These are phyloP conservation scores for Rhabdophis nuchalis DNA, from an alignment of 2,797 vertebrate species.

Conservation along the genomic window DNA sequence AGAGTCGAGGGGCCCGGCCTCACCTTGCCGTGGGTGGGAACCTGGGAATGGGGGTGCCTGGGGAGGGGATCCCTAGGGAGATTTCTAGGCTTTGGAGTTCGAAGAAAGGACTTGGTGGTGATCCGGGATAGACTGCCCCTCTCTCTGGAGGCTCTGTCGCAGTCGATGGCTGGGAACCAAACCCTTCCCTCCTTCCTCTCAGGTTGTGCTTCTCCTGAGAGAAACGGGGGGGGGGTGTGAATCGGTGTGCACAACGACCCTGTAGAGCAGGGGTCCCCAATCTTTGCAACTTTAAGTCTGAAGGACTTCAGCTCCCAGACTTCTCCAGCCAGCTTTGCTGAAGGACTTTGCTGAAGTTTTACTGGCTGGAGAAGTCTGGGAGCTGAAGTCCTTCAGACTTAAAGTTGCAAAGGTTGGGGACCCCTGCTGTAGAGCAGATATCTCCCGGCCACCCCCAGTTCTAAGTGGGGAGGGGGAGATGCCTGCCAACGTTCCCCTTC, in stretches of 20 bases:
- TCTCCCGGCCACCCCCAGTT: background rate
- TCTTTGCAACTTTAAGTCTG: too few relatives aligned
- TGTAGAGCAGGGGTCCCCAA: too few relatives aligned
- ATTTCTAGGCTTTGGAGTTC: background rate
- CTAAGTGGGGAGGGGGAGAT: background rate
- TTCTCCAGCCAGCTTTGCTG: too few relatives aligned
- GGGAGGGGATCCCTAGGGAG: background rate
- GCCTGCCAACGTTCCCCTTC: background rate
- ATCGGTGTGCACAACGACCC: background rate
- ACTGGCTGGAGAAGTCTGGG: too few relatives aligned
- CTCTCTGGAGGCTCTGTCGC: background rate
- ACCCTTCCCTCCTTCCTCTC: background rate
- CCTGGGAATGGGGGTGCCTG: background rate
- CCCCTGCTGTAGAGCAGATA: background rate
- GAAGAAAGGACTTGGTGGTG: background rate
- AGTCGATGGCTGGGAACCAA: background rate
- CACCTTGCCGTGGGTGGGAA: background rate
- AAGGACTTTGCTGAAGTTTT: too few relatives aligned
- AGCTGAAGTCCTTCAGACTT: too few relatives aligned
- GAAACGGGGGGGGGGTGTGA: background rate
- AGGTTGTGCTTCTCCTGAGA: background rate
- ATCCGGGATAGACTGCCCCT: background rate
- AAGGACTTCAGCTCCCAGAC: too few relatives aligned
- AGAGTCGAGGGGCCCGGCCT: background rate
- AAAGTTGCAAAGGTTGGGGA: too few relatives aligned